Conservation (phyloP, 2,113 vertebrate species). For the Cisticola juncidis region DNA sequence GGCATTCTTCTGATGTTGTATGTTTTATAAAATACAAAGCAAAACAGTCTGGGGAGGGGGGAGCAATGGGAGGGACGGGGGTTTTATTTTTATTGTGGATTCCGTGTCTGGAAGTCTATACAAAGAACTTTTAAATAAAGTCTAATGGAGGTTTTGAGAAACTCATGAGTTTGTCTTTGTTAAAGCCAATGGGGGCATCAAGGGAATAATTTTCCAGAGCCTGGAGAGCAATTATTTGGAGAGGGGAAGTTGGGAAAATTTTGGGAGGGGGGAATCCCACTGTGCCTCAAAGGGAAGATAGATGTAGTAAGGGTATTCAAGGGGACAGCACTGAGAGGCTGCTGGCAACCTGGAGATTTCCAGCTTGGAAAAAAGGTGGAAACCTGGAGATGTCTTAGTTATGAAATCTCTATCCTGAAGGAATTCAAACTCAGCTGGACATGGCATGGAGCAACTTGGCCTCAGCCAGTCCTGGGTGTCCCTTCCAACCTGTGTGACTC, state of each 20-base stretch:
- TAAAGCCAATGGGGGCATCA: not conserved
- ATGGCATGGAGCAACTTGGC: not conserved
- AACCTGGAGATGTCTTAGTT: not conserved
- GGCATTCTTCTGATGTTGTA: constrained; percentile 64
- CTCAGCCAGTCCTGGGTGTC: not conserved
- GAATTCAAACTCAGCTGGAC: not conserved
- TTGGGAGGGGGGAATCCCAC: not conserved
- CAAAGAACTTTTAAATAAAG: constrained; percentile 83
- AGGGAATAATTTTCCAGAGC: not conserved
- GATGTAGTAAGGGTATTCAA: not conserved
- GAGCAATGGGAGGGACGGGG: not conserved
- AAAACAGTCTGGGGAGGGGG: constrained; percentile 1
- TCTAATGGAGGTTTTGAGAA: constrained; percentile 71
- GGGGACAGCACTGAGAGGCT: not conserved
- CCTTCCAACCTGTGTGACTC: not conserved
- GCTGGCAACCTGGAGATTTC: not conserved
- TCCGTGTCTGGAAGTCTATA: constrained; percentile 76
- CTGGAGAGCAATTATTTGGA: not conserved
- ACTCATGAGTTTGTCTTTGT: not conserved
- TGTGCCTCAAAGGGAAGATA: not conserved
- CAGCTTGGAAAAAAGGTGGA: not conserved
- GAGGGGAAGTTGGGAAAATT: not conserved
- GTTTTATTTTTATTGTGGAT: constrained; percentile 74
- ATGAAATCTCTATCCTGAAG: not conserved
- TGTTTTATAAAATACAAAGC: constrained; percentile 50